Evolutionary conservation across 1,140 invertebrate species (phyloP).

Genomic region (Megathymus violae): DNA sequence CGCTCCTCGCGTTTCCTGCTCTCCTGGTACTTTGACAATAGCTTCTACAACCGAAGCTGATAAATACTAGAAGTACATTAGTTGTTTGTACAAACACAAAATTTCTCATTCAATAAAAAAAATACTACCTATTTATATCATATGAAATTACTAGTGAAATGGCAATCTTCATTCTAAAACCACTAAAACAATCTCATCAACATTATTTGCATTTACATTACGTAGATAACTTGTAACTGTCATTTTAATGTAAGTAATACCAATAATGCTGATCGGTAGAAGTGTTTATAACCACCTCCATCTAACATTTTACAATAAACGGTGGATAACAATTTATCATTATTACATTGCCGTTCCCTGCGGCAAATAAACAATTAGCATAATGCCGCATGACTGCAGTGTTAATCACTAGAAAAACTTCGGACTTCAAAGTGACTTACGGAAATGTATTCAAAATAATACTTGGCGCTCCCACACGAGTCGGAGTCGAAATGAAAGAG

Average conservation of each 20-base stretch:
- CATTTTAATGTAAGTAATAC: background rate
- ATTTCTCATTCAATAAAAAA: background rate
- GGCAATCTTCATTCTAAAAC: background rate
- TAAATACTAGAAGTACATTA: slow-evolving; percentile 4
- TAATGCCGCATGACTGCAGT: slow-evolving; percentile 36
- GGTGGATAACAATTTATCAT: slow-evolving; percentile 19
- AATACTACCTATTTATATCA: background rate
- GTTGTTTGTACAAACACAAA: too few relatives aligned
- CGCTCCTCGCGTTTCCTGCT: slow-evolving; percentile 46
- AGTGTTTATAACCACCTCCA: slow-evolving; percentile 9
- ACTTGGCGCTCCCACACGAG: slow-evolving; percentile 56
- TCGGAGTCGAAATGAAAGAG: slow-evolving; percentile 56
- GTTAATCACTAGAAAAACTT: slow-evolving; percentile 43
- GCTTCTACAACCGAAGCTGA: slow-evolving; percentile 32
- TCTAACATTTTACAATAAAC: slow-evolving; percentile 22
- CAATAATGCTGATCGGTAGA: slow-evolving; percentile 21
- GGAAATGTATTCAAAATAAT: slow-evolving; percentile 56
- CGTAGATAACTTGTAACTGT: slow-evolving; percentile 1
- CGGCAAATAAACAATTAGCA: slow-evolving; percentile 40
- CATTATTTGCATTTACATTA: background rate
- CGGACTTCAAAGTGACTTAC: slow-evolving; percentile 44
- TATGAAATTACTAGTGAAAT: background rate
- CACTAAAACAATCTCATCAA: slow-evolving; percentile 1
- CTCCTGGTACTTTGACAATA: slow-evolving; percentile 49
- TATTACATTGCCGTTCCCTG: slow-evolving; percentile 17